Conservation (phyloP, 2,888 invertebrate genomes). For the Pogonocherus hispidulus region DNA sequence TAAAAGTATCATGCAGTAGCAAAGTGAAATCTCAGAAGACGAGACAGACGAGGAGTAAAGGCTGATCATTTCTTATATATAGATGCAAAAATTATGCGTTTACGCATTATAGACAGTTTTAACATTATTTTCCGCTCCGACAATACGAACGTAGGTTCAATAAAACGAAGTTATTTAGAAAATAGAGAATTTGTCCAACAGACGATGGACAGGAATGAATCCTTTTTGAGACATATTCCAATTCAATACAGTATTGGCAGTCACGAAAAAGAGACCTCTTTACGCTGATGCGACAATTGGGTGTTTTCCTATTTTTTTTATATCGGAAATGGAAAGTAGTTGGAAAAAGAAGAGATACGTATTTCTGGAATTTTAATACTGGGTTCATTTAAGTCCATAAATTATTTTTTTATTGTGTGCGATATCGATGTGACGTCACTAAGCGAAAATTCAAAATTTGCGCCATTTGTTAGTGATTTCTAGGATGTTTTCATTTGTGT, state of each 20-base stretch:
- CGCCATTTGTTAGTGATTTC: too few species aligned
- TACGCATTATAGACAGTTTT: conserved; percentile 1
- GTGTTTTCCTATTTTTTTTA: too few species aligned
- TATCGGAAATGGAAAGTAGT: too few species aligned
- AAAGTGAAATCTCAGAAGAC: conserved; percentile 13
- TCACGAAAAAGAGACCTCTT: conserved; percentile 6
- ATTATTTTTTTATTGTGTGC: too few species aligned
- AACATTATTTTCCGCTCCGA: neutral
- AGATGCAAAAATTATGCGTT: conserved; percentile 8
- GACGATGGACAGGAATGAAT: neutral
- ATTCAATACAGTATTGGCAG: conserved; percentile 2
- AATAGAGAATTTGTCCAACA: neutral
- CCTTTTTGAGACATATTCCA: conserved; percentile 3
- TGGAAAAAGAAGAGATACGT: too few species aligned
- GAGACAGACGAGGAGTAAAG: conserved; percentile 8
- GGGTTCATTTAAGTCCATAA: too few species aligned
- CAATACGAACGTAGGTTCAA: neutral
- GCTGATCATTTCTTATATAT: neutral
- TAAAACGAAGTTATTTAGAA: neutral
- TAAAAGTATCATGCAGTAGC: too few species aligned
- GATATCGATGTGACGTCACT: too few species aligned
- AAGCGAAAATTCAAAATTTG: too few species aligned
- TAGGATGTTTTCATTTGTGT: too few species aligned
- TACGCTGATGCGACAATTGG: conserved; percentile 10
- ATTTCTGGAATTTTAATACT: too few species aligned